Conservation (phyloP, 2,888 invertebrate species). For the Anodontia alba region DNA sequence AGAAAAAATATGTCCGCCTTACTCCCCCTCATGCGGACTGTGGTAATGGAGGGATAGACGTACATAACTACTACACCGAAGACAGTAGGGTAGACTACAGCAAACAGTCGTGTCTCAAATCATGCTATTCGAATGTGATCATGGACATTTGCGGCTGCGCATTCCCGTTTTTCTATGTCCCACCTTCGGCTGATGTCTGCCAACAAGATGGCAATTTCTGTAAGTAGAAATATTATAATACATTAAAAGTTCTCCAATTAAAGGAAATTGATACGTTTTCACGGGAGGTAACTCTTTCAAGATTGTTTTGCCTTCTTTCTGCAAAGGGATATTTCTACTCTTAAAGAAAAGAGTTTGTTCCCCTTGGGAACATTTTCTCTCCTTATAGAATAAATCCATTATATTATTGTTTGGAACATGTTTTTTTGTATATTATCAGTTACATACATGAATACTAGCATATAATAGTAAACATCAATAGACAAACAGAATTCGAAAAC, state of each 20-base stretch:
- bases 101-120: constrained; percentile 83
- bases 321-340: no score
- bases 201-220: constrained; percentile 48
- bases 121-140: constrained; percentile 82
- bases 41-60: constrained; percentile 50
- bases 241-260: no score
- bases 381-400: no score
- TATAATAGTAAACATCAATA: no score
- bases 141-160: constrained; percentile 80
- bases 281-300: no score
- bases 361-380: no score
- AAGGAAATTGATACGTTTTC: no score
- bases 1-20: constrained; percentile 60
- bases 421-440: no score
- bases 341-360: not conserved
- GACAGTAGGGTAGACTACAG: constrained; percentile 69
- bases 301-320: no score
- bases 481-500: no score
- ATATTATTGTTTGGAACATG: no score
- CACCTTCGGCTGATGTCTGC: constrained; percentile 58
- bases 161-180: constrained; percentile 64
- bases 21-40: constrained; percentile 83
- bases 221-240: constrained; percentile 45
- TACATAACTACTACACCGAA: constrained; percentile 62
- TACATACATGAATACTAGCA: no score